Conservation (phyloP, 2,113 vertebrate genomes). For the Symphodus melops region DNA sequence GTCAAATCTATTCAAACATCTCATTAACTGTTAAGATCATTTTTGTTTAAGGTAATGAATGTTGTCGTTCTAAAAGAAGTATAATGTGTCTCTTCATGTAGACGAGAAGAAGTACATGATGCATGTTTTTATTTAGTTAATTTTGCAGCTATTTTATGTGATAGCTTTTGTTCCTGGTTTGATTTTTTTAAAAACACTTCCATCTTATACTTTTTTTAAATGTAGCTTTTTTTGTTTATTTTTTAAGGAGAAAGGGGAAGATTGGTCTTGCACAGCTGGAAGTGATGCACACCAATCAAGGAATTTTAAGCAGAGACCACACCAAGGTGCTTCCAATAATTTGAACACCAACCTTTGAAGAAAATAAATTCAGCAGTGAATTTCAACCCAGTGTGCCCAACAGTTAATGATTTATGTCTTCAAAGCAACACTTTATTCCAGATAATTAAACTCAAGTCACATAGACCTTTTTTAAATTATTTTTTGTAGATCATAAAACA, state of each 20-base stretch:
- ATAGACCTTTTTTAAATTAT: not conserved
- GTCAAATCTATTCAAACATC: not conserved
- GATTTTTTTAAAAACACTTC: no score
- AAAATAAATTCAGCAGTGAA: conserved; percentile 17
- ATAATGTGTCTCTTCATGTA: no score
- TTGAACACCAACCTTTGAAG: conserved; percentile 4
- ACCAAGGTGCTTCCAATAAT: conserved; percentile 1
- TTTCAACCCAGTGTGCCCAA: conserved; percentile 1
- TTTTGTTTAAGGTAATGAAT: no score
- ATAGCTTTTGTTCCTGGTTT: no score
- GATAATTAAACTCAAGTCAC: conserved; percentile 4
- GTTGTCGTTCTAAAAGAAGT: no score
- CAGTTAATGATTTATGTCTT: conserved; percentile 18
- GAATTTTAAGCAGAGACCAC: conserved; percentile 27
- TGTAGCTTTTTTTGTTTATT: no score
- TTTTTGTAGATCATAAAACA: not conserved
- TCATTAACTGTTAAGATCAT: not conserved
- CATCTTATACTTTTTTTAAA: no score
- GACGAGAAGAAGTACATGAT: no score
- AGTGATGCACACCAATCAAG: not conserved
- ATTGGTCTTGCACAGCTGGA: not conserved
- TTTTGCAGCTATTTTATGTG: no score
- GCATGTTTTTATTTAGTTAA: no score
- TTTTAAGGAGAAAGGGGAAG: not conserved
- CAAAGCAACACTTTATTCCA: conserved; percentile 13